phyloP scores from a whole-genome alignment of 2,113 vertebrate species.

The Hemicordylus capensis region DNA sequence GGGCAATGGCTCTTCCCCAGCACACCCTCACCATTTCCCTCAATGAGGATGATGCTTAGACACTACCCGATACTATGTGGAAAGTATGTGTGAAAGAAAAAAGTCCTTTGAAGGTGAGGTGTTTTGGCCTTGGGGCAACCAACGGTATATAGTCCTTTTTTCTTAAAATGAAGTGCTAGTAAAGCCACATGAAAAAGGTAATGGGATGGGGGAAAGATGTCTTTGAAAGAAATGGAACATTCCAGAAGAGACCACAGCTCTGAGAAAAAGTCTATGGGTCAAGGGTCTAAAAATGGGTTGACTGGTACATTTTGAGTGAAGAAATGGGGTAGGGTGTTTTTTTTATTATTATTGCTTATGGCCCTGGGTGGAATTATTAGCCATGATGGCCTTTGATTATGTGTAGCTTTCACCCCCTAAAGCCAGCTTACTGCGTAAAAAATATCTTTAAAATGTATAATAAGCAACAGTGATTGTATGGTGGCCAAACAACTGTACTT shows the following conservation, averaged over 20 bases:
- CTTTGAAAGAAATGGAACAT: background rate
- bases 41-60: conserved; percentile 5
- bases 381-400: too few relatives aligned
- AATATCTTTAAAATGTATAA: too few relatives aligned
- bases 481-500: too few relatives aligned
- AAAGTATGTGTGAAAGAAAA: background rate
- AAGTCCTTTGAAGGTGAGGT: background rate
- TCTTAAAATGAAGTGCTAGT: background rate
- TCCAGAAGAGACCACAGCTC: background rate
- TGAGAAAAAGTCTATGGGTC: too few relatives aligned
- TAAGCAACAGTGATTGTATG: too few relatives aligned
- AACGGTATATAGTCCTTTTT: background rate
- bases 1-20: background rate
- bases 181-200: rapidly evolving
- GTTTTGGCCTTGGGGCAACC: background rate
- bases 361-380: too few relatives aligned
- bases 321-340: too few relatives aligned
- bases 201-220: background rate
- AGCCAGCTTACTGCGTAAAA: too few relatives aligned
- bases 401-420: too few relatives aligned
- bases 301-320: too few relatives aligned
- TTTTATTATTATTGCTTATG: too few relatives aligned
- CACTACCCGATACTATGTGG: conserved; percentile 5
- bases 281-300: too few relatives aligned
- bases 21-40: background rate